A percentile compares a stretch with the other conserved stretches of the same genome.
phyloP scores from a whole-genome alignment of 2,113 vertebrate species.

The Corvus hawaiiensis region DNA sequence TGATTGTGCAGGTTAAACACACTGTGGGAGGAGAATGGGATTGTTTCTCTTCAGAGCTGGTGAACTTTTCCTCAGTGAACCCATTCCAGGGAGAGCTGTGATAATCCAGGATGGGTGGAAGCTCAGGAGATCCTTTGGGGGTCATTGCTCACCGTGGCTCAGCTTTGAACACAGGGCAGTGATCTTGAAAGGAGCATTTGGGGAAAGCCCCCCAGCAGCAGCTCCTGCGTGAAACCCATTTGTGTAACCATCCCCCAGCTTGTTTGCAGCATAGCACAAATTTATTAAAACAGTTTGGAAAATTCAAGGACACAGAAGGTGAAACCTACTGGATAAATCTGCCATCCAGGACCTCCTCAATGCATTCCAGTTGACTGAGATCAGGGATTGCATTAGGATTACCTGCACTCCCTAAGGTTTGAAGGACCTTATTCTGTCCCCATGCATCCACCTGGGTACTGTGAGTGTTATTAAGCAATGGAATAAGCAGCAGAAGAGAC shows the following conservation, averaged over 20 bases:
- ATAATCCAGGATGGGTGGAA: not conserved
- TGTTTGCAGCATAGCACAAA: not conserved
- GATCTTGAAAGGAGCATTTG: not conserved
- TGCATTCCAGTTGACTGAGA: not conserved
- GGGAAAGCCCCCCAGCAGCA: not conserved
- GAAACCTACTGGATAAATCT: not conserved
- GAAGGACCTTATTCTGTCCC: not conserved
- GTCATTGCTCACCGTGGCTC: rapidly evolving
- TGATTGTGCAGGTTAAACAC: not conserved
- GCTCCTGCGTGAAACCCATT: not conserved
- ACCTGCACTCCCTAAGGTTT: not conserved
- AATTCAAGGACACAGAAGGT: not conserved
- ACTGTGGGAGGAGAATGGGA: rapidly evolving
- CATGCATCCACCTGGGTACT: not conserved
- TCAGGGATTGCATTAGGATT: not conserved
- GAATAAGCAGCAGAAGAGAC: rapidly evolving
- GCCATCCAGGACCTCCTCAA: not conserved
- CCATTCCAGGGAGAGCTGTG: rapidly evolving
- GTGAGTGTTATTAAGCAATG: not conserved
- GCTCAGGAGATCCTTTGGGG: not conserved
- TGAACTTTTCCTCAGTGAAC: not conserved
- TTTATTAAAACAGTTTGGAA: not conserved
- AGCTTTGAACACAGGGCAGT: rapidly evolving
- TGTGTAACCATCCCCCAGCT: not conserved
- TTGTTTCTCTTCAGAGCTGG: not conserved